Conservation (phyloP, 1,140 invertebrate genomes). For the Stenopsyche tienmushanensis region DNA sequence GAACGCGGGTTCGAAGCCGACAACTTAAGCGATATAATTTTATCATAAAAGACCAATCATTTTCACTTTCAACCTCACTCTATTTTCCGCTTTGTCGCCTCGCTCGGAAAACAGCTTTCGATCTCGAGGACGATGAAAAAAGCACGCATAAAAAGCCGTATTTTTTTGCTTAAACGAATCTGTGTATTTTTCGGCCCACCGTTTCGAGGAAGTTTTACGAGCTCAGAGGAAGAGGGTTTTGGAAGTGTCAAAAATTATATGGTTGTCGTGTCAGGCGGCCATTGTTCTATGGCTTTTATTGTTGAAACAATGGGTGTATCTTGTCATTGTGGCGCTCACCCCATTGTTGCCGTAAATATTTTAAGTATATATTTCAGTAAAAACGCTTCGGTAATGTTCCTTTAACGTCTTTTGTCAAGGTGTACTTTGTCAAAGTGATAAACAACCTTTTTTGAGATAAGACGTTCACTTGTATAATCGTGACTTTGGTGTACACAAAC, state of each 20-base stretch:
- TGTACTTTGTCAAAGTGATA: no score
- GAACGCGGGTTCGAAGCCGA: not conserved
- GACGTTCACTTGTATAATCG: no score
- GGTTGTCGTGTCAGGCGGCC: constrained; percentile 14
- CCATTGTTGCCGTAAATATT: constrained; percentile 26
- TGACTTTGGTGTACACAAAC: no score
- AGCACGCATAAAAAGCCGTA: not conserved
- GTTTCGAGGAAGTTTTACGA: not conserved
- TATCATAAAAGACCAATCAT: constrained; percentile 26
- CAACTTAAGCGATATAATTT: constrained; percentile 9
- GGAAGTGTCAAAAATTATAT: constrained; percentile 25
- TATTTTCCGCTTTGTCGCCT: constrained; percentile 4
- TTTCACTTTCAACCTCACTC: not conserved
- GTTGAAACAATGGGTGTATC: constrained; percentile 27
- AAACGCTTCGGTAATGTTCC: no score
- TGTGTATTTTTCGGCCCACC: not conserved
- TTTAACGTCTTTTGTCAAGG: no score
- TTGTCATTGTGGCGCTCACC: constrained; percentile 9
- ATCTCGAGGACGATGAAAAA: no score
- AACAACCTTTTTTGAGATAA: no score
- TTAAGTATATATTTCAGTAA: constrained; percentile 5
- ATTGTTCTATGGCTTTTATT: constrained; percentile 11
- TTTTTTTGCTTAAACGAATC: not conserved
- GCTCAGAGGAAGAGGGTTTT: constrained; percentile 15
- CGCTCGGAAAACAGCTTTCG: no score